A percentile compares a stretch with the other conserved stretches of the same genome.
These are phyloP conservation scores for Hartigia nigra DNA, from an alignment of 2,888 invertebrate species.

Conservation along the genomic window DNA sequence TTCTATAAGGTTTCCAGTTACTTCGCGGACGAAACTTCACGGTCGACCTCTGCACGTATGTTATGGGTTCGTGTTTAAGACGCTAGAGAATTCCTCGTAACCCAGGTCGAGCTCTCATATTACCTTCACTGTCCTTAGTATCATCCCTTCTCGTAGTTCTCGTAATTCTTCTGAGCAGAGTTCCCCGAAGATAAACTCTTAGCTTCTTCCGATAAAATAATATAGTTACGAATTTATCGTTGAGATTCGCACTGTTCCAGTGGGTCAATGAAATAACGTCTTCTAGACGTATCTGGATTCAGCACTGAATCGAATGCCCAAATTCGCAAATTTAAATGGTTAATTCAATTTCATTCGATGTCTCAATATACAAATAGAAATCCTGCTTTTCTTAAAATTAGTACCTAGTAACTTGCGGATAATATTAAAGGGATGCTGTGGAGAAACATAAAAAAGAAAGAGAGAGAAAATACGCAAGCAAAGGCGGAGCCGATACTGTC, in stretches of 20 bases:
- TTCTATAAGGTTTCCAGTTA: not conserved
- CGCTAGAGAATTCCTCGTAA: conserved; percentile 46
- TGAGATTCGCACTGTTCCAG: not conserved
- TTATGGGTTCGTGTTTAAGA: conserved; percentile 17
- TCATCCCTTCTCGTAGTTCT: conserved; percentile 27
- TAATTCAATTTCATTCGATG: not conserved
- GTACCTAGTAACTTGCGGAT: not conserved
- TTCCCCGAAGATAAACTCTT: conserved; percentile 53
- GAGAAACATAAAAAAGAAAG: not conserved
- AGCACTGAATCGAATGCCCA: not conserved
- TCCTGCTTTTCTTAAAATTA: not conserved
- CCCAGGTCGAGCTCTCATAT: conserved; percentile 47
- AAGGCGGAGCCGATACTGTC: not conserved
- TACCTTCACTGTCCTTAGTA: conserved; percentile 41
- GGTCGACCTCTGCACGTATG: not conserved
- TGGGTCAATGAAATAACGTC: too few species aligned
- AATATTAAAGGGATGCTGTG: not conserved
- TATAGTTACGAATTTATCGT: conserved; percentile 52
- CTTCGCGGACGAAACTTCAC: not conserved
- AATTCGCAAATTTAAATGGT: not conserved
- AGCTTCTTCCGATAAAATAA: conserved; percentile 48
- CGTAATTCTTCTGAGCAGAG: conserved; percentile 23
- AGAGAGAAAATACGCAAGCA: not conserved
- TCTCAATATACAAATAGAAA: not conserved
- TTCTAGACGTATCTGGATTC: too few species aligned